phyloP scores from a whole-genome alignment of 2,113 vertebrate genomes.

The Erpornis zantholeuca region DNA sequence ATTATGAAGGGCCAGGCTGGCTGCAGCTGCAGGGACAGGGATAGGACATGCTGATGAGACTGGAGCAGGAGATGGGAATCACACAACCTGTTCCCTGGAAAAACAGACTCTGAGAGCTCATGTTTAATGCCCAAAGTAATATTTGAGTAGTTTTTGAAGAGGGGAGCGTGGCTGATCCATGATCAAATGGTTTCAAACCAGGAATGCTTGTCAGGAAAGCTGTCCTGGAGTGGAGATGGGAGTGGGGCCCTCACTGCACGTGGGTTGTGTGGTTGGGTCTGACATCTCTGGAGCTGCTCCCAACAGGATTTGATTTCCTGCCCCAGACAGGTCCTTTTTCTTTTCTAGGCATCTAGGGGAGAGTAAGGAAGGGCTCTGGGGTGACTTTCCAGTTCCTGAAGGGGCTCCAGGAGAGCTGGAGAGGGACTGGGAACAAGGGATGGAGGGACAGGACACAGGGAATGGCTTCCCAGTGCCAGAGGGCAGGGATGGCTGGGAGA shows the following conservation, averaged over 20 bases:
- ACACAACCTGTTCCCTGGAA: too few species aligned
- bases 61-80: background rate
- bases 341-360: too few species aligned
- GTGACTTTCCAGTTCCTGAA: background rate
- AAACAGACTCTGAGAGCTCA: rapidly evolving
- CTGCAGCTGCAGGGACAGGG: background rate
- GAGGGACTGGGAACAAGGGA: rapidly evolving
- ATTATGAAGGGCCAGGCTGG: background rate
- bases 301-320: background rate
- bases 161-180: background rate
- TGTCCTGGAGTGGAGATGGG: rapidly evolving
- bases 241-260: rapidly evolving
- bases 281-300: background rate
- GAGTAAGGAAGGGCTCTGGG: background rate
- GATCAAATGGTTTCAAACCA: background rate
- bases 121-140: rapidly evolving
- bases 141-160: background rate
- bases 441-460: background rate
- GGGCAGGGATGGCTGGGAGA: background rate
- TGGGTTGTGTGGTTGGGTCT: background rate
- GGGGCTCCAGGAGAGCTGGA: background rate
- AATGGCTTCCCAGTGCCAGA: background rate
- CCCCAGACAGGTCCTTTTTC: too few species aligned
- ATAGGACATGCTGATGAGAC: background rate
- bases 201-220: background rate